phyloP scores from a whole-genome alignment of 1,140 invertebrate species.

The Carposina sasakii region DNA sequence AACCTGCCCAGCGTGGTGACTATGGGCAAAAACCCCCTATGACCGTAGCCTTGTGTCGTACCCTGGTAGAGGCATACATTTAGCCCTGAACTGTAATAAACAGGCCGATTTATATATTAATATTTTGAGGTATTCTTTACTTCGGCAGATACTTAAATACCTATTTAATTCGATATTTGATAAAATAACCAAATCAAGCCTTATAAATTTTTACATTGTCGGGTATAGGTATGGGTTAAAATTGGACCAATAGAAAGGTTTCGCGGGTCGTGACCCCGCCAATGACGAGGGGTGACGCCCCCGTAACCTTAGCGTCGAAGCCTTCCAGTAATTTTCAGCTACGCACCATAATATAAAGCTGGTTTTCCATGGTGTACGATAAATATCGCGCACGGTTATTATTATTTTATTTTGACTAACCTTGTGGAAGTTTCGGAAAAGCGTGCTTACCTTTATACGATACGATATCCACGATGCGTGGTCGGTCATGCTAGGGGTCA shows the following conservation, averaged over 20 bases:
- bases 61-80: too few relatives aligned
- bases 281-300: constrained; percentile 37
- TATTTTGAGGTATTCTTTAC: not conserved
- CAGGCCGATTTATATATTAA: too few relatives aligned
- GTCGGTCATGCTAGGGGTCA: too few relatives aligned
- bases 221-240: not conserved
- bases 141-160: not conserved
- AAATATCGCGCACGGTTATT: not conserved
- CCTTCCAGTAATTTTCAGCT: too few relatives aligned
- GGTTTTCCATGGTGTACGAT: not conserved
- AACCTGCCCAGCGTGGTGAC: too few relatives aligned
- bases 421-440: not conserved
- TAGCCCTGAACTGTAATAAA: too few relatives aligned
- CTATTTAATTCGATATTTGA: not conserved
- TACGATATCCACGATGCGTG: not conserved
- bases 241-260: constrained; percentile 26
- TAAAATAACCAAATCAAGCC: not conserved
- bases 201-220: not conserved
- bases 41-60: too few relatives aligned
- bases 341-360: too few relatives aligned
- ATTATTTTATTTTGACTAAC: not conserved
- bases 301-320: too few relatives aligned
- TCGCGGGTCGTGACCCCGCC: constrained; percentile 48
- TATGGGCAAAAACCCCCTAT: too few relatives aligned
- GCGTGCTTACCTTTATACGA: not conserved